Base-by-base conservation (phyloP, 2,797 vertebrate species). In the Hyperoplus lanceolatus region DNA sequence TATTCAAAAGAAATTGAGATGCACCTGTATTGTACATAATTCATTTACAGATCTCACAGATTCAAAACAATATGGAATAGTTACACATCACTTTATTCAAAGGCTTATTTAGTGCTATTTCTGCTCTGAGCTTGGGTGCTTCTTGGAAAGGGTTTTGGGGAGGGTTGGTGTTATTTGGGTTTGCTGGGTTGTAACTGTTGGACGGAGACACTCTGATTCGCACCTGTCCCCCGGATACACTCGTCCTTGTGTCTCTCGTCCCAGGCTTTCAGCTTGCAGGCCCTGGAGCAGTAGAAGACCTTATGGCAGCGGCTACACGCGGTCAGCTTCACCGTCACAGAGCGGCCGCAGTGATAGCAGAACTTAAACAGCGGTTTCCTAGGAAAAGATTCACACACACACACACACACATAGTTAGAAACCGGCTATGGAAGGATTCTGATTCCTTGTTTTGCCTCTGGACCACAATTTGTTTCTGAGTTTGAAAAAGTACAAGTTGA, bases 321-420 rank as follows among this genome's bases (percentile, higher is more conserved):
- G 0, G 39, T 57, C 59, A 97, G 93, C 16, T 81, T 93, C 77
- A 97, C 92, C 0, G 90, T 95, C 0, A 92, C 64, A 0, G 96
- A 96, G 58, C 96, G 95, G 3, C 97, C 95, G 4, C 97, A 98
- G 53, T 95, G 90, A 75, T 91, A 96, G 83, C 97, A 98, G 93
- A 95, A 96, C 80, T 91, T 96, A 76, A 96, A 95, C 64, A 80
- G 60, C 1, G 90, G 84, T 29, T 82, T 80, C 69, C 96, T 96
- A 82, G n/a, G n/a, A 72, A 48, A 77, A 73, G 0, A 83, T n/a
- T 38, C 3, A 80, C n/a, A 63, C 1, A 12, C 4, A 42, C 4
- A 18, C 2, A 77, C n/a, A 63, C 0, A 15, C 2, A 21, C 4
- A 18, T 3, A 42, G 54, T 29, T 49, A n/a, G 13, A 49, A 65